phyloP scores from a whole-genome alignment of 2,113 vertebrate species.

The Mungos mungo region DNA sequence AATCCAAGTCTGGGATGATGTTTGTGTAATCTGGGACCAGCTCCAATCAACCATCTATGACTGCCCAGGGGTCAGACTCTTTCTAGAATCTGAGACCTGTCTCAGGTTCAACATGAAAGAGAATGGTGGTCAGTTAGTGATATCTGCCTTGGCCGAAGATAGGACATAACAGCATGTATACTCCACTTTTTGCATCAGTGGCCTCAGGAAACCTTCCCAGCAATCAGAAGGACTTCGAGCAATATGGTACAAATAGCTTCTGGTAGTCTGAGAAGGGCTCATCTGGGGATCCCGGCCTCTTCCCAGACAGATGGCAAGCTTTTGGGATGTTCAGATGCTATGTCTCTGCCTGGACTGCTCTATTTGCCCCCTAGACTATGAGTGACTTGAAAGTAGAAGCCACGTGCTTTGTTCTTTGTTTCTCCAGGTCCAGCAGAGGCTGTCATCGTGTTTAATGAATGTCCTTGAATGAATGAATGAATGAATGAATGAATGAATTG shows the following conservation, averaged over 20 bases:
- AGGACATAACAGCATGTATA: background rate
- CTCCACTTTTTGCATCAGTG: background rate
- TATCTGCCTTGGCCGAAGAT: background rate
- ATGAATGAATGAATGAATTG: background rate
- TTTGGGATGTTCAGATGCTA: background rate
- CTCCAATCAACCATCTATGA: background rate
- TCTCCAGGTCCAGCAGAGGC: background rate
- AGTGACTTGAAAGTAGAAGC: background rate
- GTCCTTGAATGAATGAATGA: background rate
- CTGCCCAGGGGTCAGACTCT: background rate
- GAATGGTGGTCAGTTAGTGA: background rate
- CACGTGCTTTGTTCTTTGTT: background rate
- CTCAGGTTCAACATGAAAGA: background rate
- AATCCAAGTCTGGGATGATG: background rate
- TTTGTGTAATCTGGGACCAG: background rate
- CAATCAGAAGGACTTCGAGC: background rate
- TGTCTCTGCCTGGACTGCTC: background rate
- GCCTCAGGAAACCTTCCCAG: background rate
- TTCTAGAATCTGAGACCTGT: background rate
- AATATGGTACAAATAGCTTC: background rate
- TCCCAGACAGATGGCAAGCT: background rate
- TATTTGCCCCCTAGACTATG: background rate
- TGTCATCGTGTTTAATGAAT: background rate
- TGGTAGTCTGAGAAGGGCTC: background rate
- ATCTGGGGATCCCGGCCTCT: background rate